Percentiles rank a stretch among this genome's conserved stretches.
Conservation (phyloP, 2,113 vertebrate genomes). For the Lontra canadensis region DNA sequence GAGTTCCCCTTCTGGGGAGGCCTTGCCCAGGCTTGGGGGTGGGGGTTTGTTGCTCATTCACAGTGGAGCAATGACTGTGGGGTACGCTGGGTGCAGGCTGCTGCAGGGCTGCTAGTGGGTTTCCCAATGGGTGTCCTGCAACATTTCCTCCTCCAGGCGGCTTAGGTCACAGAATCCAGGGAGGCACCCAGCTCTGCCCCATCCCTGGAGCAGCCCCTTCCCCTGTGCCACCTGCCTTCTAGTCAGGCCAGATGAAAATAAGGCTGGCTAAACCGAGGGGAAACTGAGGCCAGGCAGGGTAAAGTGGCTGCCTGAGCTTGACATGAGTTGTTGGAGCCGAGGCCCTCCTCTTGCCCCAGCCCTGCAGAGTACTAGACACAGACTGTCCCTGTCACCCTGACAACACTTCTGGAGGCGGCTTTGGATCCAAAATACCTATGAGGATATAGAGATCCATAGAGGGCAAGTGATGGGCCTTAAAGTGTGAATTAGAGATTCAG, state of each 20-base stretch:
- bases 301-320: not conserved
- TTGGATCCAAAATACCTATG: not conserved
- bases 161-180: not conserved
- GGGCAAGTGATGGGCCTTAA: not conserved
- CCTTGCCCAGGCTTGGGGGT: not conserved
- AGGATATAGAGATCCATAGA: not conserved
- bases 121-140: constrained; percentile 66
- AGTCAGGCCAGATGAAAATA: not conserved
- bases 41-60: constrained; percentile 48
- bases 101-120: constrained; percentile 3
- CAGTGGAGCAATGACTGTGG: constrained; percentile 62
- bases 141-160: constrained; percentile 62
- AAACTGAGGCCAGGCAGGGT: constrained; percentile 45
- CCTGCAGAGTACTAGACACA: not conserved
- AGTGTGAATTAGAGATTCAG: not conserved
- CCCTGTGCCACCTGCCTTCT: not conserved
- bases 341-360: not conserved
- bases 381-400: not conserved
- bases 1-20: constrained; percentile 67
- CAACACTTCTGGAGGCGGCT: not conserved
- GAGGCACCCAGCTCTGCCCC: not conserved
- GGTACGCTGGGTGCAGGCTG: not conserved
- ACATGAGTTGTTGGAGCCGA: not conserved
- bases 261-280: not conserved
- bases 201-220: not conserved